Evolutionary conservation across 2,888 invertebrate genomes (phyloP), one percentile per base, ranked within the genome.

Genomic region (Harpalus rufipes): DNA sequence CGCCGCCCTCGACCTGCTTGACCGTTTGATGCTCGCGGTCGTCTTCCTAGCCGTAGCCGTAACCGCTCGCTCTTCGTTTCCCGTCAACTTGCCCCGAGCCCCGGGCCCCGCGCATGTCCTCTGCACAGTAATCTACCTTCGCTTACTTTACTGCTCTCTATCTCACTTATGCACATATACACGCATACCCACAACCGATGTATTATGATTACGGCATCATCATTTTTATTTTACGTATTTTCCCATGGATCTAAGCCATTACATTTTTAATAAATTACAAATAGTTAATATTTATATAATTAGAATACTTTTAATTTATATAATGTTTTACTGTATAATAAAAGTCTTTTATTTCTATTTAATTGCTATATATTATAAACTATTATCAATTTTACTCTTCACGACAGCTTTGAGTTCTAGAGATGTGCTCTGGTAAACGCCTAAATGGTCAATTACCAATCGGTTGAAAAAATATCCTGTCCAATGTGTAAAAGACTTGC

Each of bases 1-100:
- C 80, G 44, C 63, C 80, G 80, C 80, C 80, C 80, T 61, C 80
- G 80, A 80, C 80, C 80, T 80, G 80, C 63, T 63, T 80, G 80
- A 80, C 80, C 80, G 80, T 80, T 80, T 80, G 80, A 80, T 80
- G 80, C 63, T 63, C 72, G 72, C 72, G 72, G 68, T 63, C 63
- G 68, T 68, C 68, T 68, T 68, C 41, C 68, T 68, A 68, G 32
- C 68, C 25, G 32, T 32, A 32, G 32, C 32, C 68, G 68, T 68
- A 14, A 41, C 68, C 41, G 32, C 25, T 68, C 32, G 68, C 68
- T 32, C 14, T 32, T 32, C 68, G 68, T 25, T 32, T 39, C 68
- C 25, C 32, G 65, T 12, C 25, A 51, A 51, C 44, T 51, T 51
- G 10, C 44, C 44, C 59, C 44, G 5, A 2, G 44, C 44, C 8